These are phyloP conservation scores for Apistogramma diplotaenia DNA, from an alignment of 2,113 vertebrate species.

Conservation along the genomic window DNA sequence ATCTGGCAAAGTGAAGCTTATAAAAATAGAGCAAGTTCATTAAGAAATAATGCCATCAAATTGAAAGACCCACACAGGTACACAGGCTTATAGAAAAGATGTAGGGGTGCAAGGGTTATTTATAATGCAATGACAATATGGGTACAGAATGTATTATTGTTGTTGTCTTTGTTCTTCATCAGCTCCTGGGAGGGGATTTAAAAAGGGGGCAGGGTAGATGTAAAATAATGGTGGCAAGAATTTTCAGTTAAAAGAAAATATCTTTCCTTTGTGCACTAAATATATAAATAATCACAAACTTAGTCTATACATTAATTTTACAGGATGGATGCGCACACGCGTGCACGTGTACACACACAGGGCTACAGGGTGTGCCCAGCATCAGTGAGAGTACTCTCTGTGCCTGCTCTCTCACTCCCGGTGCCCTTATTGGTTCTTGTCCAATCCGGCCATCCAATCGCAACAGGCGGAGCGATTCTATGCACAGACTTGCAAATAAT, in stretches of 20 bases:
- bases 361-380: slow-evolving; percentile 66
- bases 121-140: slow-evolving; percentile 47
- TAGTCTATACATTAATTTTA: slow-evolving; percentile 19
- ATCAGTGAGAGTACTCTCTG: slow-evolving; percentile 45
- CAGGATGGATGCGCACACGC: not conserved
- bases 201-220: slow-evolving; percentile 23
- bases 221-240: slow-evolving; percentile 18
- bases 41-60: slow-evolving; percentile 2
- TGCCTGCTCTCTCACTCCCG: slow-evolving; percentile 51
- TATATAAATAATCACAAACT: slow-evolving; percentile 26
- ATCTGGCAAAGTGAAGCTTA: not conserved
- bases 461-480: slow-evolving; percentile 38
- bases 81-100: not conserved
- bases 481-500: slow-evolving; percentile 68
- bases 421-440: slow-evolving; percentile 63
- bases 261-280: slow-evolving; percentile 22
- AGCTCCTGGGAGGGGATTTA: slow-evolving; percentile 31
- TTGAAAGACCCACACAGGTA: slow-evolving; percentile 14
- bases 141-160: slow-evolving; percentile 35
- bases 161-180: slow-evolving; percentile 54
- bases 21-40: slow-evolving; percentile 15
- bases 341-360: not conserved
- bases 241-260: slow-evolving; percentile 39
- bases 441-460: slow-evolving; percentile 62
- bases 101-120: slow-evolving; percentile 26